phyloP scores from a whole-genome alignment of 2,888 invertebrate species.

The Venusia cambrica region DNA sequence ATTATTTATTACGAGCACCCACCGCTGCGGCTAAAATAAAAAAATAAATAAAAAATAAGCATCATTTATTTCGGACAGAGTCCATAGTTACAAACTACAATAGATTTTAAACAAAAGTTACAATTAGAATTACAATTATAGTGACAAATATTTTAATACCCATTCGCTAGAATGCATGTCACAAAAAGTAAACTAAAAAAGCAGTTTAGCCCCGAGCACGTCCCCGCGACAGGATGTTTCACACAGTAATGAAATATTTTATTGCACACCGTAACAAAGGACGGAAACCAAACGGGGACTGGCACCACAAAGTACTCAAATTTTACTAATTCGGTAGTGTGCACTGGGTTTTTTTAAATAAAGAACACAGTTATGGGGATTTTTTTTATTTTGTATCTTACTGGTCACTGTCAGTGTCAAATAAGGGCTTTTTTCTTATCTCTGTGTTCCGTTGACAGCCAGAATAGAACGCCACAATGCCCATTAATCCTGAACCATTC shows the following conservation, averaged over 20 bases:
- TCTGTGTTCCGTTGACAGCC: too few species aligned
- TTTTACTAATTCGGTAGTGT: conserved; percentile 62
- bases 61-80: too few species aligned
- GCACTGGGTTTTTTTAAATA: conserved; percentile 31
- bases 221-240: conserved; percentile 44
- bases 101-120: too few species aligned
- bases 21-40: conserved; percentile 21
- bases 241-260: conserved; percentile 74
- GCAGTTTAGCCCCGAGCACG: conserved; percentile 19
- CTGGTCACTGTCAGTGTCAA: too few species aligned
- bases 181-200: conserved; percentile 24
- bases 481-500: too few species aligned
- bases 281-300: conserved; percentile 48
- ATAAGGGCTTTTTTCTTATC: too few species aligned
- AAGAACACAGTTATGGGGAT: neutral
- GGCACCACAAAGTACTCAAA: conserved; percentile 67
- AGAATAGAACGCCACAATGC: too few species aligned
- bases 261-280: conserved; percentile 60
- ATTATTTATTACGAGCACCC: too few species aligned
- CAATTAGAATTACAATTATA: too few species aligned
- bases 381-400: conserved; percentile 12
- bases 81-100: too few species aligned
- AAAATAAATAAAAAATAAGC: too few species aligned
- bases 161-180: conserved; percentile 26
- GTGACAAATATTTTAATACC: conserved; percentile 29